These are phyloP conservation scores for Notolabrus celidotus DNA, from an alignment of 2,797 vertebrate species.

Conservation along the genomic window DNA sequence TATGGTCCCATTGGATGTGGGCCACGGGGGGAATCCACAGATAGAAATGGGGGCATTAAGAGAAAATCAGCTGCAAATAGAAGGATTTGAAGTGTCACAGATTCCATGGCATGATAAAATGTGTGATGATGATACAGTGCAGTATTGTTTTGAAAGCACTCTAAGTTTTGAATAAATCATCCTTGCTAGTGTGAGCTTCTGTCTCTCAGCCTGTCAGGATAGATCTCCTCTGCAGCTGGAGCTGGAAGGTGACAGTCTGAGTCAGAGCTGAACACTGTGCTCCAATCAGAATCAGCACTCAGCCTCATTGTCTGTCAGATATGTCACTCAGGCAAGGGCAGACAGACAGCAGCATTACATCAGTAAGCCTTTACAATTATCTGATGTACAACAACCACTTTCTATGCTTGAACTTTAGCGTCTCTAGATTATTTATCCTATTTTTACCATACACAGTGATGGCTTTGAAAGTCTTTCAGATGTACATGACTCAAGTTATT, in stretches of 20 bases:
- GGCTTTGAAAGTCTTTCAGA: too few species aligned
- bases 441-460: neutral
- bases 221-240: slow-evolving; percentile 46
- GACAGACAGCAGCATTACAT: slow-evolving; percentile 36
- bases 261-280: slow-evolving; percentile 48
- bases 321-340: slow-evolving; percentile 50
- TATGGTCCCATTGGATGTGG: slow-evolving; percentile 60
- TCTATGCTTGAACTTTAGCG: slow-evolving; percentile 3
- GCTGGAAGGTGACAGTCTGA: slow-evolving; percentile 57
- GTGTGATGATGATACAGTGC: slow-evolving; percentile 27
- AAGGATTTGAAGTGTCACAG: slow-evolving; percentile 17
- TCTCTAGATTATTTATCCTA: slow-evolving; percentile 4
- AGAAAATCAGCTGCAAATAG: slow-evolving; percentile 23
- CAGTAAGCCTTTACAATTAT: slow-evolving; percentile 39
- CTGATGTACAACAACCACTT: slow-evolving; percentile 46
- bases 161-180: slow-evolving; percentile 48
- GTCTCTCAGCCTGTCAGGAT: slow-evolving; percentile 43
- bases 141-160: slow-evolving; percentile 38
- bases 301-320: slow-evolving; percentile 56
- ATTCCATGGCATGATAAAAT: slow-evolving; percentile 32
- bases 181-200: slow-evolving; percentile 49
- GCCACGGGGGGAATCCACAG: slow-evolving; percentile 30
- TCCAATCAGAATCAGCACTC: slow-evolving; percentile 50
- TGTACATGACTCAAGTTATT: neutral
- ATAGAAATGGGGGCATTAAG: slow-evolving; percentile 7